A percentile compares a stretch with the other conserved stretches of the same genome.
Evolutionary conservation across 1,140 invertebrate species (phyloP).

Genomic region (Orchestia grillus): DNA sequence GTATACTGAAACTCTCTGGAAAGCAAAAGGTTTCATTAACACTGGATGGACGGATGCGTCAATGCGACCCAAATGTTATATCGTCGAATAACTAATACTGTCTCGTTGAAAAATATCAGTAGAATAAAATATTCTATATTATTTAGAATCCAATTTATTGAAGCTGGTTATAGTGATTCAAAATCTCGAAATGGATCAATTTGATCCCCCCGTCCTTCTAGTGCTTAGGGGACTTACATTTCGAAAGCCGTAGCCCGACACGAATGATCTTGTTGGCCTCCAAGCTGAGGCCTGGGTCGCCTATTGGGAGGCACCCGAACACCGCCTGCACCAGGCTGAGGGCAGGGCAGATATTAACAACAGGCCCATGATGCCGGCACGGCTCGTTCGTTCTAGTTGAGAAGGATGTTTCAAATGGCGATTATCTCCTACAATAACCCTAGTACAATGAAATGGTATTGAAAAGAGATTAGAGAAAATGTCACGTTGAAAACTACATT

Average conservation of each 20-base stretch:
- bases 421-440: neutral
- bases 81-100: too few species aligned
- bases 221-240: too few species aligned
- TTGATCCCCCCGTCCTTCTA: too few species aligned
- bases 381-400: neutral
- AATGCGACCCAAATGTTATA: too few species aligned
- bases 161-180: too few species aligned
- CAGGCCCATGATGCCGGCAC: neutral
- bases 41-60: too few species aligned
- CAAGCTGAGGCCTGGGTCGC: slow-evolving; percentile 78
- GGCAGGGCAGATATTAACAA: neutral
- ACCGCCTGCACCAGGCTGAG: slow-evolving; percentile 81
- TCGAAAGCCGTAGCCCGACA: slow-evolving; percentile 77
- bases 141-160: too few species aligned
- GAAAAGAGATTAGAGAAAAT: neutral
- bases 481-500: neutral
- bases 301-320: slow-evolving; percentile 79
- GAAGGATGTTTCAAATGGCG: neutral
- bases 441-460: neutral
- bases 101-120: too few species aligned
- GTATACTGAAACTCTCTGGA: neutral
- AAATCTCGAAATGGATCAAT: too few species aligned
- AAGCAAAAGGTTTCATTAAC: neutral
- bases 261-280: slow-evolving; percentile 80
- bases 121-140: too few species aligned